phyloP scores from a whole-genome alignment of 2,113 vertebrate species.

The Ciconia maguari region DNA sequence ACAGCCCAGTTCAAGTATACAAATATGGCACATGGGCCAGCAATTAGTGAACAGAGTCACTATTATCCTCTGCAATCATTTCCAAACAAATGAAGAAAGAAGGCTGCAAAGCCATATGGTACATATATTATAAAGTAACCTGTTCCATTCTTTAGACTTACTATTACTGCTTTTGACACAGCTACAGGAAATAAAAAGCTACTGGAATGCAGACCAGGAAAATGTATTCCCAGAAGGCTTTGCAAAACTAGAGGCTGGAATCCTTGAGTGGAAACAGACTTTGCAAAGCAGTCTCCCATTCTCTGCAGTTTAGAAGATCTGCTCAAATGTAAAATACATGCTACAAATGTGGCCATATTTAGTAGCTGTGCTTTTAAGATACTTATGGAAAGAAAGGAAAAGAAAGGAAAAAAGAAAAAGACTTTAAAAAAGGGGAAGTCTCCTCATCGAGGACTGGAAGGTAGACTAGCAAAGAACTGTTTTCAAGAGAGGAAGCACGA shows the following conservation, averaged over 20 bases:
- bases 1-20: neutral
- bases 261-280: constrained; percentile 77
- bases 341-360: constrained; percentile 39
- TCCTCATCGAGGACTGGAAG: neutral
- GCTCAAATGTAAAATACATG: constrained; percentile 54
- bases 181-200: constrained; percentile 78
- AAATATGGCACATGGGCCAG: neutral
- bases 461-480: neutral
- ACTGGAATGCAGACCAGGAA: constrained; percentile 76
- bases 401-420: neutral
- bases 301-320: constrained; percentile 39
- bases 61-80: constrained; percentile 46
- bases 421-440: neutral
- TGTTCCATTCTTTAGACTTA: constrained; percentile 68
- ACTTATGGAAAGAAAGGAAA: neutral
- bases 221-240: constrained; percentile 75
- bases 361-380: constrained; percentile 14
- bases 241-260: constrained; percentile 74
- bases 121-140: constrained; percentile 68
- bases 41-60: constrained; percentile 39
- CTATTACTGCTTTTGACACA: constrained; percentile 73
- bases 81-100: constrained; percentile 47
- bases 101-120: constrained; percentile 61
- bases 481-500: neutral
- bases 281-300: constrained; percentile 64